Evolutionary conservation across 2,113 vertebrate species (phyloP), one percentile per base, ranked within the genome.

Genomic region (Microtus montanus): DNA sequence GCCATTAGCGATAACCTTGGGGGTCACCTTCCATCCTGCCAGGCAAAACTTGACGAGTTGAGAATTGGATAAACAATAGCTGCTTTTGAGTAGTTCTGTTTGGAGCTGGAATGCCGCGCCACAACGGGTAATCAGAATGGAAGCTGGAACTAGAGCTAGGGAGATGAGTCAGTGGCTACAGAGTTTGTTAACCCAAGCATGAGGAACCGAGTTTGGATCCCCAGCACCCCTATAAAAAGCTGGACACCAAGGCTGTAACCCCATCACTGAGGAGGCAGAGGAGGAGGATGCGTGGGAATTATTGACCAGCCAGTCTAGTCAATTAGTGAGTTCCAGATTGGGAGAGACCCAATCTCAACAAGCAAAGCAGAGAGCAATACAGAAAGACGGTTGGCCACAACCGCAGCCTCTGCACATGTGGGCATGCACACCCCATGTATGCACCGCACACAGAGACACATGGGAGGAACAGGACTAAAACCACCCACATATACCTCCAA

Each of bases 1-100:
- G 41, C n/a, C 73, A 89, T 44, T 35, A 61, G 33, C 71, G 73
- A 73, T 96, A 87, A 92, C 75, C 61, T 86, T 92, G 78, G 38
- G 96, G 85, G 26, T 19, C 33, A 87, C 58, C 33, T 52, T 88
- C 49, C 64, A 92, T 22, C 82, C 38, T 86, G 22, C 73, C 35
- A 61, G 84, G 44, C 68, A 85, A 87, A 63, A 9, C 52, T 77
- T 88, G 41, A 14, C 91, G 58, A 77, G n/a, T 5, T 28, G 22
- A 90, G 58, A 15, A 22, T 28, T 58, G 73, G 95, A 92, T 75
- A 91, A 84, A 66, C 49, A 90, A 79, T 4, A 75, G 12, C n/a
- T 85, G n/a, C 82, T 78, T 87, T 84, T 61, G 92, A 80, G 64
- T 17, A 75, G 63, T 24, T 92, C 58, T 22, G 4, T 77, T 71